Evolutionary conservation across 2,113 vertebrate genomes (phyloP), one percentile per base, ranked within the genome.

Genomic region (Cariama cristata): DNA sequence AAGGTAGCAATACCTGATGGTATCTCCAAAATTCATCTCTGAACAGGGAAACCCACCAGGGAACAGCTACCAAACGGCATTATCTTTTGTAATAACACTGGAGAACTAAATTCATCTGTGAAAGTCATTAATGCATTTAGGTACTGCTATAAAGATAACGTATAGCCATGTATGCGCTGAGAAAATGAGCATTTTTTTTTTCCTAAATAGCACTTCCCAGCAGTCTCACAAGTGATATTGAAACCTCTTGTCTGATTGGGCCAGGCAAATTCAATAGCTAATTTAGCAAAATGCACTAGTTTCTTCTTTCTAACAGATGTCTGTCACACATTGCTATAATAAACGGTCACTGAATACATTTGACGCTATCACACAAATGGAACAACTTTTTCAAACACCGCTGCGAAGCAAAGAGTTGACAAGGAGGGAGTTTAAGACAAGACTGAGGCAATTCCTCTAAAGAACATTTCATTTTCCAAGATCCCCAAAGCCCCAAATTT

Each of bases 1-100:
- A 79, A 86, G 52, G 91, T 21, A 79, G 73, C 40, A 96, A 67
- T 81, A 94, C 47, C 76, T 96, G 68, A 64, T 88, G 64, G 47
- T 74, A 74, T 86, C 88, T 88, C 72, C 76, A 92, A 88, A 93
- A 88, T 33, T 88, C 44, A 84, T 84, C 63, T 93, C 75, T 96
- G 91, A 96, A 63, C 44, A 67, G 52, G 77, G 49, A 72, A 71
- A 83, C 30, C 47, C 88, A 86, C 42, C 38, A 86, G 47, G 28
- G 68, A 88, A 92, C 38, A 88, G 86, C 40, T 86, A 92, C 45
- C 18, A 88, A 90, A 80, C 75, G 74, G 23, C 55, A 91, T 86
- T 88, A 77, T 84, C 68, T 95, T 82, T 92, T 91, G 55, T 62
- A 93, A 80, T 67, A 94, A 88, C 86, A 77, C 12, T 47, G 53